A percentile compares a stretch with the other conserved stretches of the same genome.
Evolutionary conservation across 2,113 vertebrate species (phyloP).

Genomic region (Cygnus buccinator): DNA sequence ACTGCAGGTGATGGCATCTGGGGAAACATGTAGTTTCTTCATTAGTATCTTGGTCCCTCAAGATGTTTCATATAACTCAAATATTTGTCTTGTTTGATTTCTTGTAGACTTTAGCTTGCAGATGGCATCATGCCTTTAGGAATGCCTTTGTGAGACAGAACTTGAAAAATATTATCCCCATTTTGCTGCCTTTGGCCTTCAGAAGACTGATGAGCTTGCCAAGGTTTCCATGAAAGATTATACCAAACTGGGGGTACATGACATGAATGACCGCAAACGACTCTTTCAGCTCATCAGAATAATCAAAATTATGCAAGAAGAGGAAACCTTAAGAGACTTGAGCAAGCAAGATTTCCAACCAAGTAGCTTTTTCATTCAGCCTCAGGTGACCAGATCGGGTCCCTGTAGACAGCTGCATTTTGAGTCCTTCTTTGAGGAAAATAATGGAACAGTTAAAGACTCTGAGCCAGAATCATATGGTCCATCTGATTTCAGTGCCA

Average conservation of each 20-base stretch:
- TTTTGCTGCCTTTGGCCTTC: conserved; percentile 84
- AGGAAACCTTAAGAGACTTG: conserved; percentile 50
- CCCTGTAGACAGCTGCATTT: conserved; percentile 82
- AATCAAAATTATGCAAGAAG: conserved; percentile 81
- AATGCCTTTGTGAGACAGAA: conserved; percentile 86
- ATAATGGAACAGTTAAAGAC: not conserved
- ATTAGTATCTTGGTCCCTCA: not conserved
- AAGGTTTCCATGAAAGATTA: conserved; percentile 85
- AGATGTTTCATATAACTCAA: not conserved
- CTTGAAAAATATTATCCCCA: conserved; percentile 86
- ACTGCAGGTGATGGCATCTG: not conserved
- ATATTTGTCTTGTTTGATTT: conserved; percentile 4
- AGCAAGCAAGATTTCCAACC: conserved; percentile 50
- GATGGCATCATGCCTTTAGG: conserved; percentile 86
- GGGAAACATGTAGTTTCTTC: not conserved
- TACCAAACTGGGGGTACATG: conserved; percentile 79
- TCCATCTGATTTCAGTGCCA: conserved; percentile 30
- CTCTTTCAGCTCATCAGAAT: conserved; percentile 88
- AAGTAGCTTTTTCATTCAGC: conserved; percentile 15
- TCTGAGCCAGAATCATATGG: not conserved
- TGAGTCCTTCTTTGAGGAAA: conserved; percentile 62
- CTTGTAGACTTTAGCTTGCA: conserved; percentile 38
- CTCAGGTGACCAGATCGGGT: conserved; percentile 47
- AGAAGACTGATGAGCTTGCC: conserved; percentile 81
- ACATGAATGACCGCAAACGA: conserved; percentile 83